These are phyloP conservation scores for Chitala chitala DNA, from an alignment of 2,113 vertebrate species.

Conservation along the genomic window DNA sequence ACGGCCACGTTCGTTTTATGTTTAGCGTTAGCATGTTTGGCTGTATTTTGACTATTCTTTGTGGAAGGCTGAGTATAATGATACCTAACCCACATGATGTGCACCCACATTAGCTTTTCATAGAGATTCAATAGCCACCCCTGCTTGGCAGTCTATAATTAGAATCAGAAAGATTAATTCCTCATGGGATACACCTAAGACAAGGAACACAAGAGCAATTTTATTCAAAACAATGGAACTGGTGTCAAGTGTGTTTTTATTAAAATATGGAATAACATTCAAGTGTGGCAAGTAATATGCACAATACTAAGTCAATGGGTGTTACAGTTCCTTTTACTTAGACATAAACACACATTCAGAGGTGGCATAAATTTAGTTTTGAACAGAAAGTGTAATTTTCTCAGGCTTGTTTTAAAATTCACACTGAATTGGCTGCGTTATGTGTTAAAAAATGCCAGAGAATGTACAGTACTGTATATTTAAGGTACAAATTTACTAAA, in stretches of 20 bases:
- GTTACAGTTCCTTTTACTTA: too few relatives aligned
- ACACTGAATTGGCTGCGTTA: too few relatives aligned
- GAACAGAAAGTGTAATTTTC: too few relatives aligned
- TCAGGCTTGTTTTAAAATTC: too few relatives aligned
- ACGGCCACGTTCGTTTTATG: too few relatives aligned
- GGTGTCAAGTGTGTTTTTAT: not conserved
- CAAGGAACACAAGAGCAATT: not conserved
- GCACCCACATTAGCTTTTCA: not conserved
- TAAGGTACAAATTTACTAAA: not conserved
- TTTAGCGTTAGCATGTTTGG: too few relatives aligned
- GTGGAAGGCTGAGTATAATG: too few relatives aligned
- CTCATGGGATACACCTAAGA: not conserved
- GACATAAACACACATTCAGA: too few relatives aligned
- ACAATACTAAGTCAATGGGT: too few relatives aligned
- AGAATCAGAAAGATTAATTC: not conserved
- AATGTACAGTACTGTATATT: not conserved
- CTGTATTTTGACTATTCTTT: too few relatives aligned
- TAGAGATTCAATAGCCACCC: not conserved
- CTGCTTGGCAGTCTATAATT: not conserved
- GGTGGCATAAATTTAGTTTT: too few relatives aligned
- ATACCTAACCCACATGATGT: not conserved
- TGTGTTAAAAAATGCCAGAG: not conserved
- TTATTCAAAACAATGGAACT: not conserved
- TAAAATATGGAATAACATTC: not conserved
- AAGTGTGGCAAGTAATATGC: too few relatives aligned